Evolutionary conservation across 2,113 vertebrate species (phyloP).

Genomic region (Hippocampus barbouri): DNA sequence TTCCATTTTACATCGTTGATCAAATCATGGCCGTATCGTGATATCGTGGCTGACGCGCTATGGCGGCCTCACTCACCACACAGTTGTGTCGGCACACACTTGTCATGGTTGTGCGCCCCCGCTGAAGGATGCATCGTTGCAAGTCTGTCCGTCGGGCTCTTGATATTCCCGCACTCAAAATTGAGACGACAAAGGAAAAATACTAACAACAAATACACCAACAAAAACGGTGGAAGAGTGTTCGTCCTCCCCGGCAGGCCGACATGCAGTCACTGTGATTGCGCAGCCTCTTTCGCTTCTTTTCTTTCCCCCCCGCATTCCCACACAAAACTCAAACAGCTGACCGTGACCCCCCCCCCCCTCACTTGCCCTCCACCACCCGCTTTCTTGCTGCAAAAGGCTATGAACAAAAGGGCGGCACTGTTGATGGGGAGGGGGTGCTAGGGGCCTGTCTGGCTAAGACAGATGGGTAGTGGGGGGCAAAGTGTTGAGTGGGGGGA

Average conservation of each 20-base stretch:
- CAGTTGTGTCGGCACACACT: constrained; percentile 52
- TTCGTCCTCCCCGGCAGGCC: constrained; percentile 26
- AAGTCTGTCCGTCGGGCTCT: not conserved
- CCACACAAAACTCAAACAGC: constrained; percentile 55
- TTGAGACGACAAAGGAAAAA: not conserved
- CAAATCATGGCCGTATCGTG: not conserved
- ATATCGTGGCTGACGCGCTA: no score
- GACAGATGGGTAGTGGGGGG: constrained; percentile 55
- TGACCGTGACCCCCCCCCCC: constrained; percentile 32
- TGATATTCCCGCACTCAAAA: constrained; percentile 11
- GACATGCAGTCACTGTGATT: constrained; percentile 43
- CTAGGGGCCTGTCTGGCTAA: constrained; percentile 54
- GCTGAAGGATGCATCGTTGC: constrained; percentile 55
- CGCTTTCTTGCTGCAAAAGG: constrained; percentile 18
- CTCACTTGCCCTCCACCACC: not conserved
- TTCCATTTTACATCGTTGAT: no score
- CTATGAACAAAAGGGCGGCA: constrained; percentile 62
- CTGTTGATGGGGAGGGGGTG: constrained; percentile 30
- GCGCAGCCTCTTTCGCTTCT: constrained; percentile 33
- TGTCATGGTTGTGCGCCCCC: constrained; percentile 48
- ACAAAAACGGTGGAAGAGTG: not conserved
- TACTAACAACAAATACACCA: constrained; percentile 5
- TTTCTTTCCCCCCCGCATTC: constrained; percentile 53
- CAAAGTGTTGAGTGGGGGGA: not conserved
- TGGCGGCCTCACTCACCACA: constrained; percentile 48